phyloP scores from a whole-genome alignment of 2,888 invertebrate genomes.

The Coenonympha glycerion region DNA sequence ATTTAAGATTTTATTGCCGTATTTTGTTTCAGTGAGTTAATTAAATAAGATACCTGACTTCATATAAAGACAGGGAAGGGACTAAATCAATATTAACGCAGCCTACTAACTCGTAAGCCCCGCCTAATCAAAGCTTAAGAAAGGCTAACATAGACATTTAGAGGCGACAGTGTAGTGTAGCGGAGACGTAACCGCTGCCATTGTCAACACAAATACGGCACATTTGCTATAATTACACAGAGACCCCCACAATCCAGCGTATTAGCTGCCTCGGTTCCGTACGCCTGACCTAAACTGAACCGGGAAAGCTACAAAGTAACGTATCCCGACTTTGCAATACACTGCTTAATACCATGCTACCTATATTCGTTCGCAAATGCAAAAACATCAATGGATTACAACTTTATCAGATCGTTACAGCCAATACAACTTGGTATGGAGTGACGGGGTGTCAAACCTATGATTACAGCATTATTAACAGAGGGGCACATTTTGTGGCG shows the following conservation, averaged over 20 bases:
- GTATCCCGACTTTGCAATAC: conserved; percentile 25
- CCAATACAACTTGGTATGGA: conserved; percentile 23
- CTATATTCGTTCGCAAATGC: neutral
- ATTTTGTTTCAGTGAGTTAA: no score
- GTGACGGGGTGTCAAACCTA: conserved; percentile 63
- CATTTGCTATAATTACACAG: conserved; percentile 70
- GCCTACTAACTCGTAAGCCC: conserved; percentile 14
- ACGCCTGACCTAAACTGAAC: conserved; percentile 39
- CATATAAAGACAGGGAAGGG: neutral
- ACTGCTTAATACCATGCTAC: conserved; percentile 30
- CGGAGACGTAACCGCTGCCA: conserved; percentile 37
- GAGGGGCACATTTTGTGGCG: conserved; percentile 56
- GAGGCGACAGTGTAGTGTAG: conserved; percentile 30
- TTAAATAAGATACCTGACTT: neutral
- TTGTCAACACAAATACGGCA: conserved; percentile 59
- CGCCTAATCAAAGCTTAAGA: conserved; percentile 28
- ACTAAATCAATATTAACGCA: conserved; percentile 16
- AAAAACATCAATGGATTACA: conserved; percentile 34
- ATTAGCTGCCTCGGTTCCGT: conserved; percentile 56
- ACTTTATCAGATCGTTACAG: neutral
- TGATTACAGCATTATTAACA: conserved; percentile 66
- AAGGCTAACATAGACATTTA: conserved; percentile 32
- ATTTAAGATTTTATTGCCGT: no score
- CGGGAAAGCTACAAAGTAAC: conserved; percentile 25
- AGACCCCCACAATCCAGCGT: conserved; percentile 57